A percentile compares a stretch with the other conserved stretches of the same genome.
Evolutionary conservation across 2,888 invertebrate species (phyloP).

Genomic region (Camponotus fellah): DNA sequence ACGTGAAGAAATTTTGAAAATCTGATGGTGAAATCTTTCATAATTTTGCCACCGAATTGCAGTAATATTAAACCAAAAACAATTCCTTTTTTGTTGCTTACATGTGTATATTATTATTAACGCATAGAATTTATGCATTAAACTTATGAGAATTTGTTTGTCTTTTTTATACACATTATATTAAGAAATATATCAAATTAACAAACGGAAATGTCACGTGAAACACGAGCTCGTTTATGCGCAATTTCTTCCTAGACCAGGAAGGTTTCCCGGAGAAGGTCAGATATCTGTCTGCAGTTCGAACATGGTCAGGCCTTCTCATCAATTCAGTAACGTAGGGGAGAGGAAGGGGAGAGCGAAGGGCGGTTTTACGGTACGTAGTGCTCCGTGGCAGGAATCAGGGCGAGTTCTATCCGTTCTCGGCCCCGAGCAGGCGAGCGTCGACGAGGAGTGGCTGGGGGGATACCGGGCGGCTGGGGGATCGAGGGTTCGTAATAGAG

Average conservation of each 20-base stretch:
- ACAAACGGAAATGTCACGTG: neutral
- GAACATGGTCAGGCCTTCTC: slow-evolving; percentile 77
- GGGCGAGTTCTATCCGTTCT: slow-evolving; percentile 63
- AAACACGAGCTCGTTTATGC: slow-evolving; percentile 2
- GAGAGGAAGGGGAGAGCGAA: slow-evolving; percentile 53
- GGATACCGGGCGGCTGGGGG: slow-evolving; percentile 50
- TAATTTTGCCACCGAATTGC: neutral
- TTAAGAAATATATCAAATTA: slow-evolving; percentile 1
- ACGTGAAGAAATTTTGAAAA: neutral
- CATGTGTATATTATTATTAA: neutral
- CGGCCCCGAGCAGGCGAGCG: slow-evolving; percentile 53
- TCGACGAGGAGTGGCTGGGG: slow-evolving; percentile 68
- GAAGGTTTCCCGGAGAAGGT: slow-evolving; percentile 45
- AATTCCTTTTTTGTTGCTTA: neutral
- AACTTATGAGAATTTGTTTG: neutral
- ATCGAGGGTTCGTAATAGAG: slow-evolving; percentile 59
- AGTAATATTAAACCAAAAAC: neutral
- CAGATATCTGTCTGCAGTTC: slow-evolving; percentile 71
- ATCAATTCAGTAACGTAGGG: slow-evolving; percentile 79
- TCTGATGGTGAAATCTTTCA: neutral
- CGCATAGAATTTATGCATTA: neutral
- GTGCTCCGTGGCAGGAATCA: slow-evolving; percentile 62
- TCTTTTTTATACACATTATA: neutral
- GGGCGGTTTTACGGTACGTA: slow-evolving; percentile 74
- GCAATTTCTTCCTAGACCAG: slow-evolving; percentile 24